Conservation (phyloP, 2,888 invertebrate genomes). For the Selenia dentaria region DNA sequence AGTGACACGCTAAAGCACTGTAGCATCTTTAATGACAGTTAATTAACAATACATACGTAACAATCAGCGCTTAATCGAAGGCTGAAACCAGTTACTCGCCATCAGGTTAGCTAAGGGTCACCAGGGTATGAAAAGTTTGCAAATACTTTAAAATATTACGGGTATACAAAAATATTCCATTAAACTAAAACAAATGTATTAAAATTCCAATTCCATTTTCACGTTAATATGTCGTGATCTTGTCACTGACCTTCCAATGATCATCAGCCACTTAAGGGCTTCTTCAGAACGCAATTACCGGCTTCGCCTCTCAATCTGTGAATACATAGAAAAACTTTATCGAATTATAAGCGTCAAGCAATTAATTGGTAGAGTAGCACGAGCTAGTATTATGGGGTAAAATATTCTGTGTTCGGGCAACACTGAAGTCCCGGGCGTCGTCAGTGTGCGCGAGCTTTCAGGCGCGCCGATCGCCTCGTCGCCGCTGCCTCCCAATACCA, state of each 20-base stretch:
- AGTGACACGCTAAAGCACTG: not conserved
- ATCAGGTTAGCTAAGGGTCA: no score
- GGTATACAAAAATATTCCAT: no score
- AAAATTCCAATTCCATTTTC: no score
- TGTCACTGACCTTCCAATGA: no score
- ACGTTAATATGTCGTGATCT: no score
- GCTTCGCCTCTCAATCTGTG: not conserved
- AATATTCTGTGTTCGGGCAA: constrained; percentile 52
- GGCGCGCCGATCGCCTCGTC: constrained; percentile 63
- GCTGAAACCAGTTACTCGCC: no score
- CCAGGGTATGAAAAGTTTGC: no score
- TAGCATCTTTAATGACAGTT: constrained; percentile 16
- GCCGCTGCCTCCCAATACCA: constrained; percentile 45
- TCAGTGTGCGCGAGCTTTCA: constrained; percentile 76
- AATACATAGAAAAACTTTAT: constrained; percentile 8
- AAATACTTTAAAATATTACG: no score
- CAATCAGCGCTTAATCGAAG: constrained; percentile 3
- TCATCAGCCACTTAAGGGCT: no score
- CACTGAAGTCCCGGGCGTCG: constrained; percentile 71
- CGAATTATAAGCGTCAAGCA: not conserved
- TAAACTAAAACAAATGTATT: no score
- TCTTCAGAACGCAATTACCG: not conserved
- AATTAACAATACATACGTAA: constrained; percentile 1
- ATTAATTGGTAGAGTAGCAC: constrained; percentile 6
- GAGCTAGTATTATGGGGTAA: constrained; percentile 39